Conservation (phyloP, 2,113 vertebrate genomes). For the Rana temporaria region DNA sequence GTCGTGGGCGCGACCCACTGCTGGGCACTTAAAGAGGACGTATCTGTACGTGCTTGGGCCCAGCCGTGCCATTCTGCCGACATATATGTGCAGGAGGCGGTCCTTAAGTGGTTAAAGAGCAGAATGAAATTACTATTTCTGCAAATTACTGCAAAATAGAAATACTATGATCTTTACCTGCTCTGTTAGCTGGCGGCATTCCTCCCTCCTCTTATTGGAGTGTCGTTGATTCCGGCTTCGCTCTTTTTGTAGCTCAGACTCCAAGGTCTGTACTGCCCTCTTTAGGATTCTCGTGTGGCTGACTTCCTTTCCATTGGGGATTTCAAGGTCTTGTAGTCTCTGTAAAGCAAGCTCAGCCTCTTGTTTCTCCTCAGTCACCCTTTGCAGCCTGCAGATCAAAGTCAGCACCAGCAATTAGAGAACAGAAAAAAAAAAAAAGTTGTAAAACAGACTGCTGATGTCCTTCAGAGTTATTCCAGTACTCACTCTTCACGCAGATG, state of each 20-base stretch:
- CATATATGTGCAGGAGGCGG: too few species aligned
- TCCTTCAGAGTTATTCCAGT: neutral
- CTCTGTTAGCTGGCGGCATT: constrained; percentile 77
- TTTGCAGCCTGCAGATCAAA: constrained; percentile 71
- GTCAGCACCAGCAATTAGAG: neutral
- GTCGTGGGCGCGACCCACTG: too few species aligned
- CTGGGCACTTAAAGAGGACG: too few species aligned
- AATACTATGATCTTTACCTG: constrained; percentile 71
- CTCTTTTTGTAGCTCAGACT: constrained; percentile 85
- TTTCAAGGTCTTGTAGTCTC: constrained; percentile 65
- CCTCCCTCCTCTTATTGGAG: constrained; percentile 73
- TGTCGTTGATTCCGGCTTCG: constrained; percentile 75
- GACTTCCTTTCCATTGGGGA: constrained; percentile 54
- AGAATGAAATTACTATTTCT: too few species aligned
- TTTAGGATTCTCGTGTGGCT: constrained; percentile 73
- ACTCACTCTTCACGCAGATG: constrained; percentile 82
- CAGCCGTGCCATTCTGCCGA: too few species aligned
- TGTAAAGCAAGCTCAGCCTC: constrained; percentile 74
- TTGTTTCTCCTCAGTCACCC: constrained; percentile 78
- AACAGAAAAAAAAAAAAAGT: neutral
- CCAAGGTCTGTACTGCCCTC: constrained; percentile 74
- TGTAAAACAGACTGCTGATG: too few species aligned
- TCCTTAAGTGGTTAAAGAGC: too few species aligned
- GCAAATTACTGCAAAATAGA: too few species aligned
- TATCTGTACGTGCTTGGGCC: too few species aligned